Base-by-base conservation (phyloP, 2,113 vertebrate species). In the Calidris pugnax region DNA sequence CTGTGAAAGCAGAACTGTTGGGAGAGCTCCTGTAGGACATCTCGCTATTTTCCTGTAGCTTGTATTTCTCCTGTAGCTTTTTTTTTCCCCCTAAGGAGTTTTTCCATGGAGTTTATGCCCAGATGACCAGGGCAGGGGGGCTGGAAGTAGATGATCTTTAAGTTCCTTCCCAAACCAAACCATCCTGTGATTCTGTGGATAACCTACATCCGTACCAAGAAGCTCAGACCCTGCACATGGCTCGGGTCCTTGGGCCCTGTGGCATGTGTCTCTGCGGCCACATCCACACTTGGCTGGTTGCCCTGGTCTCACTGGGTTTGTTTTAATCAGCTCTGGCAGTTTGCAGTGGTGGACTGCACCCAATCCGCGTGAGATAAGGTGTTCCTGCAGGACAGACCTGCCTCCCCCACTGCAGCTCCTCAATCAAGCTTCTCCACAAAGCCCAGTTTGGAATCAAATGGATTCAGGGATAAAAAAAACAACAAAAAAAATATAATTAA, bases 191-290 rank as follows among this genome's bases (percentile, higher is more conserved):
- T 41, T 74, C 13, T 53, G 16, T 17, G 27, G 28, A 76, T 68
- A 33, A 5, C 30, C 32, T 10, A 2, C 15, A 32, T 28, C 15
- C 1, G 0, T 2, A 11, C 11, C 26, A 28, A 51, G 78, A 6
- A 80, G 26, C 39, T 43, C 80, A 24, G 24, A 27, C 22, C 48
- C 32, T 15, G 59, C 32, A 14, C 5, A 1, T 3, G 33, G 19
- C 73, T 86, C 4, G 0, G 19, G 33, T 17, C 43, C 26, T 10
- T 26, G 53, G 0, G 0, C 33, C 32, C 35, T 43, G 15, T 68
- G 77, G 19, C 2, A 1, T 20, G 47, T 81, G 13, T 14, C 27
- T 53, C 76, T 35, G 22, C 1, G 6, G 64, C 80, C 64, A 80
- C 5, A 3, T 57, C n/a, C 47, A 59, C 37, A 3, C 26, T 33